Evolutionary conservation across 2,797 vertebrate species (phyloP).

Genomic region (Mus spretus): DNA sequence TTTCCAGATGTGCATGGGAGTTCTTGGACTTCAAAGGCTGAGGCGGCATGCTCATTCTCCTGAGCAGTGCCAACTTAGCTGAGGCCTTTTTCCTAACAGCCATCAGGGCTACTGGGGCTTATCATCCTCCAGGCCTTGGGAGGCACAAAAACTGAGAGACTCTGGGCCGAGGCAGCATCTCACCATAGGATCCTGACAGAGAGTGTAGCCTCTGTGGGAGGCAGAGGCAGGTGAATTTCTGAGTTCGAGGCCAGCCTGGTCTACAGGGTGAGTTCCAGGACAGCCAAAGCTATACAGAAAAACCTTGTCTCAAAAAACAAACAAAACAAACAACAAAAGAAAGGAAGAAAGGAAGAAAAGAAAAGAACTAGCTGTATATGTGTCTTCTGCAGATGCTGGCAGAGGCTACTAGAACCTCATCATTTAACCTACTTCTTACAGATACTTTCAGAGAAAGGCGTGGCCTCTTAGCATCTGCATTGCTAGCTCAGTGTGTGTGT

Average conservation of each 20-base stretch:
- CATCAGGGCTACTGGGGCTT: rapidly evolving
- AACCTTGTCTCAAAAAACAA: too few species aligned
- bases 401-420: background rate
- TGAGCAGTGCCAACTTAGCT: rapidly evolving
- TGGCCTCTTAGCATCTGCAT: background rate
- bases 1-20: rapidly evolving
- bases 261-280: too few species aligned
- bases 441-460: background rate
- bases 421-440: background rate
- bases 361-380: background rate
- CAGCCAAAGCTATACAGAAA: too few species aligned
- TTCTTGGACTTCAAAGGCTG: rapidly evolving
- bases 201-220: background rate
- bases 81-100: background rate
- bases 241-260: too few species aligned
- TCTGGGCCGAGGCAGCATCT: background rate
- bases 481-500: too few species aligned
- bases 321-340: too few species aligned
- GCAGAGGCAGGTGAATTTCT: too few species aligned
- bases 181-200: rapidly evolving
- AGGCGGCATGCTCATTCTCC: rapidly evolving
- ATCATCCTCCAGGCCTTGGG: rapidly evolving
- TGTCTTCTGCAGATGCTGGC: background rate
- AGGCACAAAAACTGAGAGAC: background rate
- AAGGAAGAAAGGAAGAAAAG: too few species aligned